Percentiles rank a stretch among this genome's conserved stretches.
Evolutionary conservation across 2,888 invertebrate species (phyloP).

Genomic region (Drosophila fungiperda): DNA sequence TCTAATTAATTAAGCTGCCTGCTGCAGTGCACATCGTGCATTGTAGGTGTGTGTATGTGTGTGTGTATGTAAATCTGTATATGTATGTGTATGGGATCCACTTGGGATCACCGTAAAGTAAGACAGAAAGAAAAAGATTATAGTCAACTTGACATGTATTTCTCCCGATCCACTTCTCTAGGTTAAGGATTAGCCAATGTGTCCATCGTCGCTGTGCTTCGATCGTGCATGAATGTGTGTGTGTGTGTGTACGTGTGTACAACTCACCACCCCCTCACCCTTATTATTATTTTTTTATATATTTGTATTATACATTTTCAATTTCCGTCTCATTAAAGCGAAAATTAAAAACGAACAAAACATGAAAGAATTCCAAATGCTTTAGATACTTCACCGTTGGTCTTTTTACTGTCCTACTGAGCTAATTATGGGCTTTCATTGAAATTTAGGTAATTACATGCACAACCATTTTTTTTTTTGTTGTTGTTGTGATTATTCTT

Average conservation of each 20-base stretch:
- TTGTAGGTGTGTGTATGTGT: neutral
- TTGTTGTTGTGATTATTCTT: neutral
- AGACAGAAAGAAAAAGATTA: no score
- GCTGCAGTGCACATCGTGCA: slow-evolving; percentile 45
- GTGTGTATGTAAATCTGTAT: neutral
- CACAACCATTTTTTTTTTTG: neutral
- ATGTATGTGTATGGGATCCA: neutral
- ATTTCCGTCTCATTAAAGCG: slow-evolving; percentile 61
- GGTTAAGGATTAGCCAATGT: neutral
- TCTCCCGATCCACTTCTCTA: neutral
- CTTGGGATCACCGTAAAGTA: no score
- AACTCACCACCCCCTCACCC: neutral
- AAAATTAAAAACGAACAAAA: slow-evolving; percentile 32
- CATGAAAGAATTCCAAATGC: slow-evolving; percentile 30
- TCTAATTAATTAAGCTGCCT: slow-evolving; percentile 74
- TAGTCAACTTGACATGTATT: neutral
- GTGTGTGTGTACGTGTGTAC: neutral
- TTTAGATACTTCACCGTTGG: slow-evolving; percentile 9
- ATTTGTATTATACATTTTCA: slow-evolving; percentile 50
- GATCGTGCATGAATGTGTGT: neutral
- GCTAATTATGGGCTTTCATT: slow-evolving; percentile 19
- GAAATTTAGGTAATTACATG: neutral
- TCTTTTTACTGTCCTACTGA: slow-evolving; percentile 4
- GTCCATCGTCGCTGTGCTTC: no score
- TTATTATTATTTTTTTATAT: neutral